phyloP scores from a whole-genome alignment of 2,113 vertebrate species.

The Catharus fuscescens region DNA sequence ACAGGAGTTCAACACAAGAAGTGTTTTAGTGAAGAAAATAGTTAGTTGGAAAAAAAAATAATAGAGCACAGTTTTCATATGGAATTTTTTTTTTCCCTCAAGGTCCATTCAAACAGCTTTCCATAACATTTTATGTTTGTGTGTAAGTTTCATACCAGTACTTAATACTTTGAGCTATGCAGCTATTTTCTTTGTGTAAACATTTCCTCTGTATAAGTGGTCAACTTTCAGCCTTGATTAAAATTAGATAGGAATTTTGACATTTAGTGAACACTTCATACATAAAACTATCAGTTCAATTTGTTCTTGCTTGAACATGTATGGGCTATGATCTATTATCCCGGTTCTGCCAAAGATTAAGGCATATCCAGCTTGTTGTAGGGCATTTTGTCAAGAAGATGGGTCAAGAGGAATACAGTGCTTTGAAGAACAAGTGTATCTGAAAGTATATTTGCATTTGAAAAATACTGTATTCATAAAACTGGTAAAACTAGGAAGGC shows the following conservation, averaged over 20 bases:
- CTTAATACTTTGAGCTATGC: not conserved
- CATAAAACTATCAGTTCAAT: not conserved
- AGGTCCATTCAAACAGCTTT: not conserved
- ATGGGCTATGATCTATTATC: not conserved
- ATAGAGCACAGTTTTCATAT: not conserved
- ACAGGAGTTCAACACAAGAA: not conserved
- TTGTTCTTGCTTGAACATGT: not conserved
- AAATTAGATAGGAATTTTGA: not conserved
- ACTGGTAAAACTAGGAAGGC: not conserved
- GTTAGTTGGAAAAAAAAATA: not conserved
- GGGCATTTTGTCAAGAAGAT: not conserved
- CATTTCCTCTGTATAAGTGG: not conserved
- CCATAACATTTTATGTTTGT: not conserved
- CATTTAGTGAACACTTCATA: not conserved
- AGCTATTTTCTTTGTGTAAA: not conserved
- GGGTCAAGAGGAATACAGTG: not conserved
- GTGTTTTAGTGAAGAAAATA: not conserved
- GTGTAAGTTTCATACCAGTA: not conserved
- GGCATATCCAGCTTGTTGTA: not conserved
- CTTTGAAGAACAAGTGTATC: not conserved
- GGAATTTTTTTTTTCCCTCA: not conserved
- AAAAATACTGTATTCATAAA: not conserved
- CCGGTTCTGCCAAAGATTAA: not conserved
- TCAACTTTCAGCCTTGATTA: not conserved
- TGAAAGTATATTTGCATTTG: not conserved